Evolutionary conservation across 2,797 vertebrate species (phyloP).

Genomic region (Lophura swinhoii): DNA sequence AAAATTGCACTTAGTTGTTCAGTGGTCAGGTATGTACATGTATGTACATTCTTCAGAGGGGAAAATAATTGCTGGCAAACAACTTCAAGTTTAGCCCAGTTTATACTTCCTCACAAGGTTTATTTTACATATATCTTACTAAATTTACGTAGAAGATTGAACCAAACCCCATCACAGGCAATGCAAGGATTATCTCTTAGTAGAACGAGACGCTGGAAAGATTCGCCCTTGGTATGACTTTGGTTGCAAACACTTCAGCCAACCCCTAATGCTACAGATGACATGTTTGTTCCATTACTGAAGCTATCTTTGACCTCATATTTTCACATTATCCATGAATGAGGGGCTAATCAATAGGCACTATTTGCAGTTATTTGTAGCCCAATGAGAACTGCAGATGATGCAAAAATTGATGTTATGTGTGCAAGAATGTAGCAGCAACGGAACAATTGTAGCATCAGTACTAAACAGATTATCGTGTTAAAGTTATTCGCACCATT

Average conservation of each 20-base stretch:
- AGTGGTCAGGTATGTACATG: not conserved
- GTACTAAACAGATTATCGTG: not conserved
- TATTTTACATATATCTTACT: not conserved
- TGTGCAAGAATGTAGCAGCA: not conserved
- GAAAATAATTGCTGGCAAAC: accelerated
- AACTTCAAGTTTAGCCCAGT: not conserved
- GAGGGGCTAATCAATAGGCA: not conserved
- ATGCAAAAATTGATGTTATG: not conserved
- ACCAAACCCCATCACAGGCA: not conserved
- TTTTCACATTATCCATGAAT: not conserved
- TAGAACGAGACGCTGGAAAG: not conserved
- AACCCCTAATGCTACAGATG: not conserved
- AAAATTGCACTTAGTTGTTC: not conserved
- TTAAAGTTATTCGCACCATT: not conserved
- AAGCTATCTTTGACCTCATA: slow-evolving; percentile 54
- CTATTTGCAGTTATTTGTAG: slow-evolving; percentile 24
- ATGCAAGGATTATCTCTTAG: not conserved
- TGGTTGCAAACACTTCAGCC: not conserved
- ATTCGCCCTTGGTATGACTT: slow-evolving; percentile 39
- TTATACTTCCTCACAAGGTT: not conserved
- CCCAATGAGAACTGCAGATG: not conserved
- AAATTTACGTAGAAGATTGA: not conserved
- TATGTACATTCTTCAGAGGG: not conserved
- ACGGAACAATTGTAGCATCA: not conserved
- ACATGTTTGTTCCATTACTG: slow-evolving; percentile 54